phyloP scores from a whole-genome alignment of 2,113 vertebrate species.

The Uropsilus gracilis region DNA sequence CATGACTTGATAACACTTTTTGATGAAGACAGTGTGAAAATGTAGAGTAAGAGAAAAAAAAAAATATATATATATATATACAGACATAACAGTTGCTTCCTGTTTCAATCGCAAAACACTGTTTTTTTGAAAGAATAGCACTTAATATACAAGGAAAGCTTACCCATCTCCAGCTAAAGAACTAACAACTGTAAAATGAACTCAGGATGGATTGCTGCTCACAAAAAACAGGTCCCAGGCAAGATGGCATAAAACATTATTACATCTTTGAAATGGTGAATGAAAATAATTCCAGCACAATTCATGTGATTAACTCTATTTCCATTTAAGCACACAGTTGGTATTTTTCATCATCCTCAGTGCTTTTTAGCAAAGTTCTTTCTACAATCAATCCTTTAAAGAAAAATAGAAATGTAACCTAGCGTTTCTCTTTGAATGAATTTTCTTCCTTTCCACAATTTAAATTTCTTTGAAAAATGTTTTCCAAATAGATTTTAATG shows the following conservation, averaged over 20 bases:
- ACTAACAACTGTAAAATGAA: constrained; percentile 68
- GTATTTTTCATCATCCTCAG: constrained; percentile 71
- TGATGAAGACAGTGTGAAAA: not conserved
- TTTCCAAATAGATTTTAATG: constrained; percentile 76
- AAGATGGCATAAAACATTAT: constrained; percentile 77
- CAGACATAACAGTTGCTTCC: not conserved
- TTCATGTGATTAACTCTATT: constrained; percentile 82
- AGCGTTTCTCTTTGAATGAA: constrained; percentile 72
- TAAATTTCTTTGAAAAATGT: constrained; percentile 73
- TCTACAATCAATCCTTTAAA: constrained; percentile 80
- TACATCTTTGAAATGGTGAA: constrained; percentile 78
- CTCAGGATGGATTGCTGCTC: constrained; percentile 69
- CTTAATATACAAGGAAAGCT: constrained; percentile 5
- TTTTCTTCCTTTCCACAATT: constrained; percentile 77
- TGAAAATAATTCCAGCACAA: constrained; percentile 77
- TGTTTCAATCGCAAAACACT: not conserved
- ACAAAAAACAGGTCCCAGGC: constrained; percentile 19
- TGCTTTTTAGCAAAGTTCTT: constrained; percentile 78
- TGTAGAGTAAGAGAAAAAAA: not conserved
- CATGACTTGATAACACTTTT: not conserved
- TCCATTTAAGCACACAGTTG: constrained; percentile 81
- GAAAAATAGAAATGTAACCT: constrained; percentile 78
- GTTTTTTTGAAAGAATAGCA: not conserved
- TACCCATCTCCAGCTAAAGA: constrained; percentile 37
- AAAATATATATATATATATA: not conserved